These are phyloP conservation scores for Eupithecia pulchellata DNA, from an alignment of 2,888 invertebrate genomes.

Conservation along the genomic window DNA sequence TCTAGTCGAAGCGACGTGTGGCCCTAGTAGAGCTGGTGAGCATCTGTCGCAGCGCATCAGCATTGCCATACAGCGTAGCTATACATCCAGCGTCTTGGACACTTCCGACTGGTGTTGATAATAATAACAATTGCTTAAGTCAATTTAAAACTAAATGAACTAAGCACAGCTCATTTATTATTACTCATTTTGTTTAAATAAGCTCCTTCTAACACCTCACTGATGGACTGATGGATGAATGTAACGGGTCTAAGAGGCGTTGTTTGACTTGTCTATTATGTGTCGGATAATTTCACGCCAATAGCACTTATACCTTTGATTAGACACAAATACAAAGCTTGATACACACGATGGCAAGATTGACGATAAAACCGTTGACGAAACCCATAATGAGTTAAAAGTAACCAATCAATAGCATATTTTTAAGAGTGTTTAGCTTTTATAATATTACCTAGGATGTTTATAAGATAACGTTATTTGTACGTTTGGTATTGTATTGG, in stretches of 20 bases:
- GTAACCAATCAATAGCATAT: background rate
- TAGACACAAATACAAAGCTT: slow-evolving; percentile 12
- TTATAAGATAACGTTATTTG: too few relatives aligned
- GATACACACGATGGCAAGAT: slow-evolving; percentile 7
- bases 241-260: slow-evolving; percentile 60
- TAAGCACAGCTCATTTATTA: background rate
- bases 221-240: slow-evolving; percentile 35
- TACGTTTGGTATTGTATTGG: too few relatives aligned
- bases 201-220: slow-evolving; percentile 34
- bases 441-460: too few relatives aligned
- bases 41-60: too few relatives aligned
- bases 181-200: slow-evolving; percentile 26
- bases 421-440: background rate
- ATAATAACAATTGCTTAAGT: background rate
- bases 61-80: too few relatives aligned
- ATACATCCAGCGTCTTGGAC: too few relatives aligned
- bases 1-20: too few relatives aligned
- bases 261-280: slow-evolving; percentile 56
- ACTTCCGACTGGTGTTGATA: too few relatives aligned
- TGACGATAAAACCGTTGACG: background rate
- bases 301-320: slow-evolving; percentile 23
- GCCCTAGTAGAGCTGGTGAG: too few relatives aligned
- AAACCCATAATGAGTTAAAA: background rate
- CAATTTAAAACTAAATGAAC: background rate
- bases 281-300: slow-evolving; percentile 54